Evolutionary conservation across 2,113 vertebrate genomes (phyloP).

Genomic region (Carollia perspicillata): DNA sequence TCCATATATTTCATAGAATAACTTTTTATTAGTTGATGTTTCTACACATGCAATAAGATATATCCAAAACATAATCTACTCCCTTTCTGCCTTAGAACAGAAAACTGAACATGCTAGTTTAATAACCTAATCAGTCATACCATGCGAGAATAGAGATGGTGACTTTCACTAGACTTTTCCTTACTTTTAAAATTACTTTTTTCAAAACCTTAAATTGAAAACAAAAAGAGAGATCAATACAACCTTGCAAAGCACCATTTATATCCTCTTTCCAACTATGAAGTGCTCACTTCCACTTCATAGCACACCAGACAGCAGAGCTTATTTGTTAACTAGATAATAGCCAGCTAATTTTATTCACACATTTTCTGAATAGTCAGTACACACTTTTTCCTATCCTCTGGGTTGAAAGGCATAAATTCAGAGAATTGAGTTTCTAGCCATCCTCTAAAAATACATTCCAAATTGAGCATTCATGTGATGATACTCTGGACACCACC

Average conservation of each 20-base stretch:
- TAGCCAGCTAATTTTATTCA: constrained; percentile 66
- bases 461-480: neutral
- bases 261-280: neutral
- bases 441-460: constrained; percentile 51
- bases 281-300: constrained; percentile 52
- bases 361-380: constrained; percentile 39
- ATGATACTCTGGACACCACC: neutral
- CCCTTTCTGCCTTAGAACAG: neutral
- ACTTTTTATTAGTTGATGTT: neutral
- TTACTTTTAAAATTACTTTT: constrained; percentile 29
- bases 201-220: constrained; percentile 44
- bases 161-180: neutral
- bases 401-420: constrained; percentile 47
- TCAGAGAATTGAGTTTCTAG: constrained; percentile 9
- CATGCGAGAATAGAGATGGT: neutral
- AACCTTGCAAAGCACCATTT: constrained; percentile 32
- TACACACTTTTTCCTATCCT: neutral
- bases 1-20: neutral
- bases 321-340: constrained; percentile 49
- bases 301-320: constrained; percentile 40
- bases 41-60: neutral
- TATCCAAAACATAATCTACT: neutral
- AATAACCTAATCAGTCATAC: neutral
- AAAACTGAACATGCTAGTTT: neutral
- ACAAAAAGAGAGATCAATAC: constrained; percentile 44